Base-by-base conservation (phyloP, 2,797 vertebrate genomes). In the Scomberomorus guttatus region DNA sequence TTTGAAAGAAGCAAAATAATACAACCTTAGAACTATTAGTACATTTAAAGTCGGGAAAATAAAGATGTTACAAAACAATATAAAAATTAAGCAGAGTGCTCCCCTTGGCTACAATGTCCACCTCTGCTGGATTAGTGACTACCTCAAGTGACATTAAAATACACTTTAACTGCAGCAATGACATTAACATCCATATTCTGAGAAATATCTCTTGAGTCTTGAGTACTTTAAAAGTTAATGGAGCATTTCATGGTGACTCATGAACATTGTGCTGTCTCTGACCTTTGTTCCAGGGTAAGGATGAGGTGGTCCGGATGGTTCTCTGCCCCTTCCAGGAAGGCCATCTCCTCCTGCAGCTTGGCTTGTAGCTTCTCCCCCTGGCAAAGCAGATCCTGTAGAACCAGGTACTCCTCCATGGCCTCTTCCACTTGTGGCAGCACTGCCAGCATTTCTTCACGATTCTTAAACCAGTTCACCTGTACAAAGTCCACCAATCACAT, bases 381-480 rank as follows among this genome's bases (percentile, higher is more conserved):
- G 39, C 96, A 96, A 72, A 99, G 93, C 77, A 97, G 94, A 85
- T 98, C 97, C 87, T 99, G 98, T 66, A 99, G 93, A 77, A 91
- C 96, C 59, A 99, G 90, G 87, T 99, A 98, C 84, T 99, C 98
- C 48, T 97, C 97, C 74, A 99, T 95, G 1, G 96, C 95, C 78
- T 93, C 95, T 56, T 99, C 97, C 91, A 99, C 88, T 85, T 98
- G 98, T 3, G 98, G 98, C 82, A 99, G 94, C 65, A 99, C 97
- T 5, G 92, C 92, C 77, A 98, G 92, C 97, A 99, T 98, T 92
- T 99, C 98, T 2, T 99, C 98, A 22, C 98, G 96, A 82, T 99
- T 99, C 92, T 99, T 99, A 86, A 99, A 99, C 98, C 98, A 99
- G 93, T 99, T 99, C 71, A 99, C 98, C 98, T 99, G 89, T 32